A percentile compares a stretch with the other conserved stretches of the same genome.
phyloP scores from a whole-genome alignment of 1,140 invertebrate species.

The Pseudobourletiella spinata region DNA sequence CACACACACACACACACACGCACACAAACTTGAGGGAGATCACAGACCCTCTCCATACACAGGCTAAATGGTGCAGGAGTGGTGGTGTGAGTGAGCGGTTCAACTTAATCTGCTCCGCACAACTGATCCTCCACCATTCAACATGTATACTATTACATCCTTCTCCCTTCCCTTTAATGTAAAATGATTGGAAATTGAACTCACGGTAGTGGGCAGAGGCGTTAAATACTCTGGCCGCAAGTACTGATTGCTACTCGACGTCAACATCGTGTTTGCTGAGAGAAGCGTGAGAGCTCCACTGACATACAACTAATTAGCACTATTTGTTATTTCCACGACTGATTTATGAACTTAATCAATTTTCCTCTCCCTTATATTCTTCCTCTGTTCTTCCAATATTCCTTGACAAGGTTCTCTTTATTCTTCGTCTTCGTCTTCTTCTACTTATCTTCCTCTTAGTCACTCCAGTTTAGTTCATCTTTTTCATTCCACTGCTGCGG shows the following conservation, averaged over 20 bases:
- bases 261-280: slow-evolving; percentile 30
- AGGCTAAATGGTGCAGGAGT: too few relatives aligned
- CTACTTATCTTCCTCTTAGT: neutral
- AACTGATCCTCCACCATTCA: too few relatives aligned
- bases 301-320: slow-evolving; percentile 4
- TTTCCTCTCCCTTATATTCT: neutral
- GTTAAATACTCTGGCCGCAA: slow-evolving; percentile 42
- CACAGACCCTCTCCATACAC: too few relatives aligned
- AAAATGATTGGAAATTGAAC: too few relatives aligned
- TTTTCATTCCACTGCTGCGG: neutral
- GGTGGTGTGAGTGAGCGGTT: too few relatives aligned
- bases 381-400: neutral
- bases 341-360: slow-evolving; percentile 18
- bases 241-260: slow-evolving; percentile 40
- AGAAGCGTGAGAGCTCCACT: neutral
- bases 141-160: too few relatives aligned
- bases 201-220: slow-evolving; percentile 42
- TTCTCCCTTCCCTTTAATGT: too few relatives aligned
- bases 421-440: too few relatives aligned
- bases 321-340: slow-evolving; percentile 9
- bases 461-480: neutral
- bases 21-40: too few relatives aligned
- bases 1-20: too few relatives aligned
- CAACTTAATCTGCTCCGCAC: too few relatives aligned
- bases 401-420: too few relatives aligned